Base-by-base conservation (phyloP, 2,888 invertebrate genomes). In the Oligia fasciuncula region DNA sequence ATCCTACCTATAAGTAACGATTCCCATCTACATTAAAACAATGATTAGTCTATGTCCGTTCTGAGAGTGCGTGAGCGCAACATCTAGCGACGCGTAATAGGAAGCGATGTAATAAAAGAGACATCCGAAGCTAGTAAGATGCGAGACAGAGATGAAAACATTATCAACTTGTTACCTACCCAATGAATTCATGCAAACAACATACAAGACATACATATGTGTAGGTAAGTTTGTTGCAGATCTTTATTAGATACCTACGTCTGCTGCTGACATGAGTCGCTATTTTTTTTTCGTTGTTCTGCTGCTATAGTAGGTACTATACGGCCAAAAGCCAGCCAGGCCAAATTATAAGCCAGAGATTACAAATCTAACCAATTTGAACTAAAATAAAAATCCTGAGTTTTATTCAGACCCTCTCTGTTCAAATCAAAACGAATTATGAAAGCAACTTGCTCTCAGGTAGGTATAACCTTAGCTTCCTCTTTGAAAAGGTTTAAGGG, bases 91-190 rank as follows among this genome's bases (percentile, higher is more conserved):
- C 86, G 89, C 86, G 86, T 87, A 89, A 89, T 89, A 90, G 89
- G 90, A 91, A 92, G 87, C 84, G 85, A 90, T 87, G 88, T 84
- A 81, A 79, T 66, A 88, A 88, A 87, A 84, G 89, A 89, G 86
- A 88, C 77, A 85, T 78, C 77, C 82, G 65, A 70, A 77, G 67
- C 19, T 77, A 62, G n/a, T 49, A 46, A 51, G 78, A 72, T 54
- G 85, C 67, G 76, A 85, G 85, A 90, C 71, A 86, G 88, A 90
- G 87, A 87, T 63, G 73, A 70, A 29, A 65, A 70, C 75, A 77
- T 57, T 49, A 75, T 70, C 60, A 67, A 65, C 80, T 63, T 46
- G 35, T 76, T 76, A 81, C 62, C 81, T 76, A 80, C 62, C 80
- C 46, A 66, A 71, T 68, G 74, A 80, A 75, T 51, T 68, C 80